Evolutionary conservation across 2,888 invertebrate species (phyloP).

Genomic region (Diarsia mendica): DNA sequence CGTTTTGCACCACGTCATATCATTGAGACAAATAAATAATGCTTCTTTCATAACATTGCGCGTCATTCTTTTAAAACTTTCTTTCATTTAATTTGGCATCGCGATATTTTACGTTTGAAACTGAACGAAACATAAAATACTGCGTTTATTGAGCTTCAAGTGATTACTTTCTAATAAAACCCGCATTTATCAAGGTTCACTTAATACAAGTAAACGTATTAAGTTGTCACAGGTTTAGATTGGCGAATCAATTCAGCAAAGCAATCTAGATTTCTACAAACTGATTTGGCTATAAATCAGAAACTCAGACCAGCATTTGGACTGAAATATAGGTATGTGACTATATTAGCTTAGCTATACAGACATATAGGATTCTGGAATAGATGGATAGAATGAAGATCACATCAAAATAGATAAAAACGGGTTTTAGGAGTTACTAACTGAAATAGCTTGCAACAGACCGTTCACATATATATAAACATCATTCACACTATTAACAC

Average conservation of each 20-base stretch:
- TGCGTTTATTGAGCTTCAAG: not conserved
- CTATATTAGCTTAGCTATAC: not conserved
- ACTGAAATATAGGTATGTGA: not conserved
- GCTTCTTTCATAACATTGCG: too few species aligned
- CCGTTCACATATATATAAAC: not conserved
- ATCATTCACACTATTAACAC: not conserved
- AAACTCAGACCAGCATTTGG: not conserved
- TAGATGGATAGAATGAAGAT: not conserved
- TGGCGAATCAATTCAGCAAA: slow-evolving; percentile 19
- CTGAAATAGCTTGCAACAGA: not conserved
- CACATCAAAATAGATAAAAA: not conserved
- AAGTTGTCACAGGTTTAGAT: not conserved
- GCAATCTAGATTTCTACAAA: slow-evolving; percentile 12
- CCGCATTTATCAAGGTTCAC: not conserved
- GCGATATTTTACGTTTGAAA: too few species aligned
- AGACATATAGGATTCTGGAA: not conserved
- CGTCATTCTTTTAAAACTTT: too few species aligned
- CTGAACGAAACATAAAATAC: not conserved
- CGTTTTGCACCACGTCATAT: too few species aligned
- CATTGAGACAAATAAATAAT: too few species aligned
- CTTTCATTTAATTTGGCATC: too few species aligned
- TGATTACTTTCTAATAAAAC: slow-evolving; percentile 7
- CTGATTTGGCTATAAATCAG: slow-evolving; percentile 35
- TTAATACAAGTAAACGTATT: slow-evolving; percentile 16
- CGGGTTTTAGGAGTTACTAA: not conserved